Base-by-base conservation (phyloP, 2,113 vertebrate species). In the Uropsilus gracilis region DNA sequence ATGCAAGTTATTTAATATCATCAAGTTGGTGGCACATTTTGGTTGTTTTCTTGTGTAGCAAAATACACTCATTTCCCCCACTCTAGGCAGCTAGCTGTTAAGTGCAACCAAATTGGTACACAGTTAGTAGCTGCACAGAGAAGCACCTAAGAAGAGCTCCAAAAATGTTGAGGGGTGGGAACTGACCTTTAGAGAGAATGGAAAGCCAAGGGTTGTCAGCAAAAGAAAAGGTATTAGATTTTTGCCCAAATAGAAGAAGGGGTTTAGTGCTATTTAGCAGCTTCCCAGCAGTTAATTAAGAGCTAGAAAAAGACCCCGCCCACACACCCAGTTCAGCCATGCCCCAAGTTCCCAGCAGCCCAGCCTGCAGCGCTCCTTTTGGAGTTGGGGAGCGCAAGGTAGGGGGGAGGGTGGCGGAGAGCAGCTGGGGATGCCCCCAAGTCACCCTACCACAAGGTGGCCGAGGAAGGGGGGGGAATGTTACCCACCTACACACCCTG, bases 171-270 rank as follows among this genome's bases (percentile, higher is more conserved):
- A 46, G 42, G 39, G 13, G 22, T 5, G 5, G 3, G n/a, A 63
- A 0, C 9, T n/a, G 22, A 68, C 26, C 18, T 44, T 66, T 50
- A 46, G 48, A 86, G 61, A 75, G 48, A 32, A 26, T 8, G 50
- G 86, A 42, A 30, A 32, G 89, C 2, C 34, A 68, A 48, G 26
- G 3, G 24, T 39, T 66, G 8, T 48, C 37, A 22, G 16, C 8
- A 59, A 28, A 68, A 48, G 8, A 86, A 61, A 24, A 93, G 3
- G 7, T 55, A 48, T 93, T 68, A 5, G 22, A 10, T 39, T 77
- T 82, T 77, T 80, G 80, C 80, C 53, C 72, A 44, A 18, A 64
- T 26, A 92, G 75, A 87, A 92, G 28, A 91, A 84, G 57, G 11
- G n/a, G 11, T 9, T 50, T 50, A 50, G 48, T 14, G 12, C 48